Evolutionary conservation across 2,797 vertebrate genomes (phyloP).

Genomic region (Antennarius maculatus): DNA sequence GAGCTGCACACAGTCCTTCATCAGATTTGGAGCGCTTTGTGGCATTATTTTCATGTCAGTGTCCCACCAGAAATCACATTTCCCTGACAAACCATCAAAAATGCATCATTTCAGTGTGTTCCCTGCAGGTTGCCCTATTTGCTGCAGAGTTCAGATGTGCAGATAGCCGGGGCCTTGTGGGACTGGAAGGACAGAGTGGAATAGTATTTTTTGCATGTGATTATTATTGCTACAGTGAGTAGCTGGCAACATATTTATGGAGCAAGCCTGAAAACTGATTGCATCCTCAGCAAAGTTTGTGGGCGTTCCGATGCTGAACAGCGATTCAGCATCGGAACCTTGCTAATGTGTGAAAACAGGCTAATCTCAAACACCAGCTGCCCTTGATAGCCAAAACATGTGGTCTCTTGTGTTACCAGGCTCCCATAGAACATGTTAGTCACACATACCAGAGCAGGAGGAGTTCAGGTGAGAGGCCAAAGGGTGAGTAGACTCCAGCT

Average conservation of each 20-base stretch:
- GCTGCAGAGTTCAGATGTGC: slow-evolving; percentile 47
- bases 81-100: slow-evolving; percentile 53
- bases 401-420: slow-evolving; percentile 63
- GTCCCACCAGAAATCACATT: slow-evolving; percentile 50
- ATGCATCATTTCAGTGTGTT: slow-evolving; percentile 32
- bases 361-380: slow-evolving; percentile 57
- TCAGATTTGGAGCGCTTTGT: slow-evolving; percentile 32
- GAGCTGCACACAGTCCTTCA: slow-evolving; percentile 12
- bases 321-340: slow-evolving; percentile 24
- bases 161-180: slow-evolving; percentile 31
- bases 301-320: no score
- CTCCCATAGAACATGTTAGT: slow-evolving; percentile 70
- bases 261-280: slow-evolving; percentile 51
- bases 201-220: slow-evolving; percentile 58
- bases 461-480: slow-evolving; percentile 71
- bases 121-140: slow-evolving; percentile 55
- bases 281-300: slow-evolving; percentile 26
- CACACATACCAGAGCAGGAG: slow-evolving; percentile 75
- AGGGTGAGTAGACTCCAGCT: slow-evolving; percentile 72
- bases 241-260: slow-evolving; percentile 45
- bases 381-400: slow-evolving; percentile 64
- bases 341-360: slow-evolving; percentile 37
- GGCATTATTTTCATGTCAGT: slow-evolving; percentile 48
- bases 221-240: slow-evolving; percentile 51
- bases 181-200: slow-evolving; percentile 26